Base-by-base conservation (phyloP, 2,113 vertebrate species). In the Kobus ellipsiprymnus region DNA sequence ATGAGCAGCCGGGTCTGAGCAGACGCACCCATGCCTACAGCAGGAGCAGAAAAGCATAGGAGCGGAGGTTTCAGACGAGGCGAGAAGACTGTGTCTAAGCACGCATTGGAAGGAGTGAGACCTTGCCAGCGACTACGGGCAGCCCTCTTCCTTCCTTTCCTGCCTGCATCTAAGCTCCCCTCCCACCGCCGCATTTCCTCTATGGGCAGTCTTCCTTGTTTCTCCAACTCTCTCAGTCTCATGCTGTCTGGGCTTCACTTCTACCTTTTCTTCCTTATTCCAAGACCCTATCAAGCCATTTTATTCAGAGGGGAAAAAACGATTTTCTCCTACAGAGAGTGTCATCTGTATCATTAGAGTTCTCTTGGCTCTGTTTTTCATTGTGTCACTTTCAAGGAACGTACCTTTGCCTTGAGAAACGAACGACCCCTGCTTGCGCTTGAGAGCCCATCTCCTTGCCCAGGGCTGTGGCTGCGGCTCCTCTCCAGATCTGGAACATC, bases 51-150 rank as follows among this genome's bases (percentile, higher is more conserved):
- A 62, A 33, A 23, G 25, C 17, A 36, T 30, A 54, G 57, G 50
- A 13, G 23, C 0, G 0, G 4, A 7, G 25, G 23, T 17, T 93
- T 55, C 8, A 27, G 33, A 12, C 9, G 36, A 71, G 54, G 54
- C 52, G 0, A 33, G 13, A 54, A 25, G 11, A 52, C 60, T 12
- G 7, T 27, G 57, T 16, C 59, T 15, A 3, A 10, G 46, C 3
- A 3, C 6, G 0, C 2, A 0, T 1, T 3, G 14, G 33, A 10
- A 23, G 30, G 15, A 44, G 30, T 10, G 33, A n/a, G 77, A 23
- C 36, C 13, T 33, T 67, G 4, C 4, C 0, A 0, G 11, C 36
- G 33, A 40, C 40, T 5, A 2, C 3, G 13, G 33, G 36, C 27
- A 29, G 46, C 29, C 7, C 33, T 21, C 60, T 55, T 40, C 50